Evolutionary conservation across 1,140 invertebrate species (phyloP).

Genomic region (Pteromalus puparum): DNA sequence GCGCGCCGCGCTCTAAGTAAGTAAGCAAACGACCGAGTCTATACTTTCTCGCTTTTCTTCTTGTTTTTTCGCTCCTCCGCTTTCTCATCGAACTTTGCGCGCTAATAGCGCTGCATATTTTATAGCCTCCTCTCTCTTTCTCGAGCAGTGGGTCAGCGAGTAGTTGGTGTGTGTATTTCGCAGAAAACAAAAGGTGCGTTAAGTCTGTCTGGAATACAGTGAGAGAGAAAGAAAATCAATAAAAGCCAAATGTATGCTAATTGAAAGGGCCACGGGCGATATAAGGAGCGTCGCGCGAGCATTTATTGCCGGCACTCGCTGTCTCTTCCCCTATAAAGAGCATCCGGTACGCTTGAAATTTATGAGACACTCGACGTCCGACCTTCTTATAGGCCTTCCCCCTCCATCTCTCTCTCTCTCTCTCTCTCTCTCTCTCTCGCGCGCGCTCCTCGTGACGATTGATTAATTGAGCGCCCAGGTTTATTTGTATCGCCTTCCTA

Average conservation of each 20-base stretch:
- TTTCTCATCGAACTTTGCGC: not conserved
- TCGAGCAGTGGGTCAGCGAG: not conserved
- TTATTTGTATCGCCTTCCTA: constrained; percentile 60
- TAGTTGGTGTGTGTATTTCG: too few relatives aligned
- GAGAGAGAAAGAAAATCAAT: constrained; percentile 47
- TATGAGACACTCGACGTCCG: constrained; percentile 56
- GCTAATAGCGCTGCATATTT: too few relatives aligned
- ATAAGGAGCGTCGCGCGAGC: constrained; percentile 40
- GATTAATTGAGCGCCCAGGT: constrained; percentile 63
- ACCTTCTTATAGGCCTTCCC: constrained; percentile 51
- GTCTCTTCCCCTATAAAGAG: constrained; percentile 34
- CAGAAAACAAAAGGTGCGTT: constrained; percentile 15
- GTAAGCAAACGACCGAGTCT: constrained; percentile 19
- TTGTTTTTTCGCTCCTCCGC: not conserved
- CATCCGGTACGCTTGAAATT: constrained; percentile 52
- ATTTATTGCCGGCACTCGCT: constrained; percentile 45
- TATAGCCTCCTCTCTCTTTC: too few relatives aligned
- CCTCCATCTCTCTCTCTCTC: too few relatives aligned
- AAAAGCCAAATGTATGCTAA: constrained; percentile 45
- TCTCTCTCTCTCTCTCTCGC: too few relatives aligned
- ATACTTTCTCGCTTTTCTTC: not conserved
- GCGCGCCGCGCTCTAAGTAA: constrained; percentile 10
- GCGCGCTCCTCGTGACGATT: constrained; percentile 50
- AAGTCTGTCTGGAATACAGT: not conserved
- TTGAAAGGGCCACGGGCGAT: constrained; percentile 49